phyloP scores from a whole-genome alignment of 2,113 vertebrate genomes.

The Geococcyx californianus region DNA sequence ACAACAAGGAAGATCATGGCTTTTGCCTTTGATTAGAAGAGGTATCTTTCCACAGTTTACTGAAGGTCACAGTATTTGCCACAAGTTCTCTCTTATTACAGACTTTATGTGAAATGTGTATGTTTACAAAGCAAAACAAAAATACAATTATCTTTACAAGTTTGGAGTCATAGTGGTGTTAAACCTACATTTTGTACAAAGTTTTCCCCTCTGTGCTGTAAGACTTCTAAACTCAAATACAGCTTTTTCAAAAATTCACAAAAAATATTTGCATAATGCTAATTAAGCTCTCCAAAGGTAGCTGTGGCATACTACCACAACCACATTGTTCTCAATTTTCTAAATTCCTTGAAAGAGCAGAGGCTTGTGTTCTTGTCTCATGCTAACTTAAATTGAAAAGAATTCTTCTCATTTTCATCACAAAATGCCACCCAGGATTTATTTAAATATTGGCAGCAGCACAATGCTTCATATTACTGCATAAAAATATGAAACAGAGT shows the following conservation, averaged over 20 bases:
- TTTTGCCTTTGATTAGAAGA: slow-evolving; percentile 86
- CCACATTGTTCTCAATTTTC: not conserved
- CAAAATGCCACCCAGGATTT: not conserved
- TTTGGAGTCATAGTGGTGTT: slow-evolving; percentile 15
- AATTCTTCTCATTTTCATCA: not conserved
- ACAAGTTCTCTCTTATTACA: slow-evolving; percentile 76
- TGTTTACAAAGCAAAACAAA: slow-evolving; percentile 60
- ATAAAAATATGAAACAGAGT: not conserved
- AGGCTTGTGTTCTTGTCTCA: not conserved
- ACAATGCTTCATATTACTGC: not conserved
- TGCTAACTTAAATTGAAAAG: not conserved
- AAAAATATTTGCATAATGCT: slow-evolving; percentile 63
- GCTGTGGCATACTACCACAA: not conserved
- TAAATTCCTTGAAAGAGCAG: slow-evolving; percentile 35
- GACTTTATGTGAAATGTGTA: slow-evolving; percentile 70
- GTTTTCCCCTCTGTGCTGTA: not conserved
- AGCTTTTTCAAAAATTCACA: slow-evolving; percentile 42
- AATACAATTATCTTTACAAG: slow-evolving; percentile 69
- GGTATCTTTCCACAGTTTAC: slow-evolving; percentile 81
- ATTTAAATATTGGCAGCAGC: not conserved
- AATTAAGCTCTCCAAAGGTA: slow-evolving; percentile 72
- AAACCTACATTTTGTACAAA: slow-evolving; percentile 51
- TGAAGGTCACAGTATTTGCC: slow-evolving; percentile 83
- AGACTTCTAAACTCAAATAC: slow-evolving; percentile 45
- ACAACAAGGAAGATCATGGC: slow-evolving; percentile 82